Conservation (phyloP, 1,140 invertebrate species). For the Orussus abietinus region DNA sequence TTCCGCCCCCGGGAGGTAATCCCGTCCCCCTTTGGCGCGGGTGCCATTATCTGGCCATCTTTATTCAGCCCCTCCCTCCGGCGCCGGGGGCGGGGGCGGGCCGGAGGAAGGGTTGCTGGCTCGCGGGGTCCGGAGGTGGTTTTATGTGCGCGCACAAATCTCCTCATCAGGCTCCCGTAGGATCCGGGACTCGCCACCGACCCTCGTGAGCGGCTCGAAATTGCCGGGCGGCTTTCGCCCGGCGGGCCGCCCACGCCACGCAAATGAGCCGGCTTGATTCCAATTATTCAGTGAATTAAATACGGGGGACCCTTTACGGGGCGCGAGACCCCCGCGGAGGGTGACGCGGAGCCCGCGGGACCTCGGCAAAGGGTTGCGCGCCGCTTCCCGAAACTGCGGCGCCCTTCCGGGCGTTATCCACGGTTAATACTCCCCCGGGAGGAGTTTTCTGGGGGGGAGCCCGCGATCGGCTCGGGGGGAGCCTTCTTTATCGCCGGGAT, state of each 20-base stretch:
- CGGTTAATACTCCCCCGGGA: slow-evolving; percentile 31
- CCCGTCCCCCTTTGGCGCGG: slow-evolving; percentile 18
- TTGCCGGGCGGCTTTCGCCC: slow-evolving; percentile 29
- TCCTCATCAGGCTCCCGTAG: slow-evolving; percentile 48
- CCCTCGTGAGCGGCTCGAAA: slow-evolving; percentile 28
- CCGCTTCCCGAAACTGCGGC: slow-evolving; percentile 22
- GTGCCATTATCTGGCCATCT: slow-evolving; percentile 45
- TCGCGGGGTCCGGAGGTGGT: slow-evolving; percentile 31
- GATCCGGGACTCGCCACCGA: slow-evolving; percentile 27
- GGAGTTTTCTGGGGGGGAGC: slow-evolving; percentile 13
- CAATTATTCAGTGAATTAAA: slow-evolving; percentile 57
- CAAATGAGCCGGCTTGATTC: slow-evolving; percentile 54
- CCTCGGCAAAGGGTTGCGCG: slow-evolving; percentile 34
- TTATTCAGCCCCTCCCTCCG: slow-evolving; percentile 35
- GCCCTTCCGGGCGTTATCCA: slow-evolving; percentile 30
- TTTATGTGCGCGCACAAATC: slow-evolving; percentile 51
- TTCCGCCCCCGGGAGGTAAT: slow-evolving; percentile 25
- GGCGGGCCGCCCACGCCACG: slow-evolving; percentile 19
- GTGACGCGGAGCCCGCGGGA: slow-evolving; percentile 5
- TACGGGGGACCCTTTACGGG: slow-evolving; percentile 43
- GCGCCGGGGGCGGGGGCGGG: slow-evolving; percentile 10
- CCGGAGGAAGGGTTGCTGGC: slow-evolving; percentile 13
- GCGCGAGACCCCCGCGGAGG: slow-evolving; percentile 8
- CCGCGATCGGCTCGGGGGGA: neutral
- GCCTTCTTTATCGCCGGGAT: too few relatives aligned